Conservation (phyloP, 2,797 vertebrate genomes). For the Scarus forsteni region DNA sequence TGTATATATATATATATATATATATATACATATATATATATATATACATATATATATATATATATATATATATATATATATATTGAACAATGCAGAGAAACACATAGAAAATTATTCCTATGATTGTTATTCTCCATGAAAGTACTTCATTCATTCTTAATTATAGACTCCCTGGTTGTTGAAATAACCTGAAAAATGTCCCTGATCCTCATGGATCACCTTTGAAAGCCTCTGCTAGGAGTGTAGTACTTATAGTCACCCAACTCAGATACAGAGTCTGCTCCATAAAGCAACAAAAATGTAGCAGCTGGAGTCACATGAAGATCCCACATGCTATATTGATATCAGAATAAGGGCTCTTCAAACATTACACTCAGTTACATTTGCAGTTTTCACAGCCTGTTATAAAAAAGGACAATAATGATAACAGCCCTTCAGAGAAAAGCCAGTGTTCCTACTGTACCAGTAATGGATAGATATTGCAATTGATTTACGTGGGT, state of each 20-base stretch:
- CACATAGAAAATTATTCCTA: too few relatives aligned
- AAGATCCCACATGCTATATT: background rate
- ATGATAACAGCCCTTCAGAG: constrained; percentile 39
- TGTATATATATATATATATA: too few relatives aligned
- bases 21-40: too few relatives aligned
- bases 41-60: too few relatives aligned
- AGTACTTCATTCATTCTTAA: too few relatives aligned
- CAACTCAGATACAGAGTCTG: background rate
- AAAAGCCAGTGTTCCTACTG: constrained; percentile 37
- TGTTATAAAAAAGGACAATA: constrained; percentile 21
- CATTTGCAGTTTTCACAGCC: background rate
- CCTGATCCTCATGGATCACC: background rate
- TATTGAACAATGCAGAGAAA: too few relatives aligned
- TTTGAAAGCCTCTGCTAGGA: background rate
- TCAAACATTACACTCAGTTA: background rate
- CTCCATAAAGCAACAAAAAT: background rate
- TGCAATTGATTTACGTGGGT: constrained; percentile 59
- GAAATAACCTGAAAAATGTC: too few relatives aligned
- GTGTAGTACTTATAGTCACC: background rate
- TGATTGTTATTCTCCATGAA: background rate
- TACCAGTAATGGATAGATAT: constrained; percentile 54
- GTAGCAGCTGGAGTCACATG: background rate
- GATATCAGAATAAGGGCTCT: background rate
- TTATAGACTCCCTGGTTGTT: too few relatives aligned
- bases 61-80: too few relatives aligned